These are phyloP conservation scores for Hydraecia micacea DNA, from an alignment of 2,888 invertebrate genomes.

Conservation along the genomic window DNA sequence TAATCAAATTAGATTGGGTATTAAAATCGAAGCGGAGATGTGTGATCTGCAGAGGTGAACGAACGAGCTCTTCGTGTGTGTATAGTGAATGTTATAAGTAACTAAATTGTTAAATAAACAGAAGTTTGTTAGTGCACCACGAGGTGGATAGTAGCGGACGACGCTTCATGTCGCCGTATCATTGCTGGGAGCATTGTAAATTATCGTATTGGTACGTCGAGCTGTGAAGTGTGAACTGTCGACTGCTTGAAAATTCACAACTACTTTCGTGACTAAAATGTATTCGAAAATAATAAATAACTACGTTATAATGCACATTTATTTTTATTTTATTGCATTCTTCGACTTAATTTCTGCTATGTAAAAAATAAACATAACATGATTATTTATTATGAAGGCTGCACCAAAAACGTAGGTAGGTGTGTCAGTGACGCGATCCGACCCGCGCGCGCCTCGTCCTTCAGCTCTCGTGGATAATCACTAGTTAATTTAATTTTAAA, in stretches of 20 bases:
- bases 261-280: constrained; percentile 64
- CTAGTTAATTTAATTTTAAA: constrained; percentile 86
- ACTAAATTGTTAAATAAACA: constrained; percentile 54
- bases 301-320: constrained; percentile 75
- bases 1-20: constrained; percentile 90
- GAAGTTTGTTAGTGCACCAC: constrained; percentile 30
- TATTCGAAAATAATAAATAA: constrained; percentile 71
- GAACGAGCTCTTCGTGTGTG: constrained; percentile 70
- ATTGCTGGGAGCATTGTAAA: constrained; percentile 70
- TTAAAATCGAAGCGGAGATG: constrained; percentile 81
- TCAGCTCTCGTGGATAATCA: constrained; percentile 69
- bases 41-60: constrained; percentile 80
- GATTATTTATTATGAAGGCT: constrained; percentile 81
- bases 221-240: constrained; percentile 57
- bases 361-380: constrained; percentile 72
- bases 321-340: constrained; percentile 75
- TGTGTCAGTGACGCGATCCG: constrained; percentile 61
- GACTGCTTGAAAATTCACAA: constrained; percentile 62
- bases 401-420: constrained; percentile 76
- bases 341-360: constrained; percentile 76
- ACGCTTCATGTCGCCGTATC: constrained; percentile 50
- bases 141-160: constrained; percentile 35
- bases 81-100: constrained; percentile 64
- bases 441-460: constrained; percentile 52
- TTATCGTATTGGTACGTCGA: constrained; percentile 63